Evolutionary conservation across 2,888 invertebrate genomes (phyloP), one percentile per base, ranked within the genome.

Genomic region (Zelleria hepariella): DNA sequence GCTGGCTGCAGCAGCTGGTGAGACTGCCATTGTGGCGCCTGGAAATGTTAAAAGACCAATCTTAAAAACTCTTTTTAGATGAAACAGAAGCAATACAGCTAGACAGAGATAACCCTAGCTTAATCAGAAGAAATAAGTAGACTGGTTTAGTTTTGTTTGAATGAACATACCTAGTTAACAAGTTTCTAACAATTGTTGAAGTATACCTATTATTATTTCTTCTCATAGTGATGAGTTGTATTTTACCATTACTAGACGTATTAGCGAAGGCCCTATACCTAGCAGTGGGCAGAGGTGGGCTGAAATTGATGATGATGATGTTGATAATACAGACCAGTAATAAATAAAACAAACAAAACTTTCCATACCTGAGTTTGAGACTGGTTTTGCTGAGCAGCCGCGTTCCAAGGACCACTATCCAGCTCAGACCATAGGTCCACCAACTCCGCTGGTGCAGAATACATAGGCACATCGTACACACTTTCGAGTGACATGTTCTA

Each of bases 401-500:
- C 18, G 26, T 26, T 27, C 25, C 54, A 25, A n/a, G 18, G 15
- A 2, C n/a, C 5, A 15, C 6, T 18, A 1, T n/a, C 26, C 26
- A 25, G 18, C 26, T 24, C 24, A 5, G 54, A n/a, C 54, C 54
- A 54, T 18, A 26, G n/a, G 7, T 26, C 18, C 25, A 25, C 26
- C 15, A 15, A 10, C 5, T 10, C n/a, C 18, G 8, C 51, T 10
- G 51, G 51, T 20, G 51, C 51, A 7, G 20, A 20, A n/a, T 20
- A n/a, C n/a, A n/a, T n/a, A n/a, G n/a, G n/a, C 2, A 27, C 27
- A 32, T 10, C 55, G 2, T 27, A 18, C 3, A 55, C 5, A 21
- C 21, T 32, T 55, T 55, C 55, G 1, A 55, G 21, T 20, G 55
- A 55, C 57, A 57, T 57, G 24, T 8, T 57, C 57, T 8, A 57